Percentiles rank a stretch among this genome's conserved stretches.
Evolutionary conservation across 2,113 vertebrate genomes (phyloP).

Genomic region (Macrotis lagotis): DNA sequence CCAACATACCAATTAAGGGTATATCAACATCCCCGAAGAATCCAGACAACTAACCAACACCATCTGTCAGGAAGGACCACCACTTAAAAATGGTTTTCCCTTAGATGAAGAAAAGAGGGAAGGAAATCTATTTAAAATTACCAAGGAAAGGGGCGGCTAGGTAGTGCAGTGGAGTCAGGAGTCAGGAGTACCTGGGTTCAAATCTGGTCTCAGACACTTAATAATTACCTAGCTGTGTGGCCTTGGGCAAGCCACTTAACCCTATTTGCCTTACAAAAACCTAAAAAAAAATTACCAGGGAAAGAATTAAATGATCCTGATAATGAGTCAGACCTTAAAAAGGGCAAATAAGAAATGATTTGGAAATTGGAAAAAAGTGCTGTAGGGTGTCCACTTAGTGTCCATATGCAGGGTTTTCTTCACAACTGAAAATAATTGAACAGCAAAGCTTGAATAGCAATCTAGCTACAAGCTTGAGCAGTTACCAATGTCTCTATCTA

Average conservation of each 20-base stretch:
- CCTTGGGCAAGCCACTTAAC: no score
- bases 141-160: slow-evolving; percentile 85
- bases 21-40: slow-evolving; percentile 85
- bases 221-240: no score
- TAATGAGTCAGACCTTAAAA: slow-evolving; percentile 81
- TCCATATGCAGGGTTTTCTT: slow-evolving; percentile 46
- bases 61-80: slow-evolving; percentile 81
- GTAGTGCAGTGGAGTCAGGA: no score
- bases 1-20: slow-evolving; percentile 89
- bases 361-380: slow-evolving; percentile 73
- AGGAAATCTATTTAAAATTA: slow-evolving; percentile 82
- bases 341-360: slow-evolving; percentile 66
- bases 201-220: no score
- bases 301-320: slow-evolving; percentile 85
- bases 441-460: slow-evolving; percentile 60
- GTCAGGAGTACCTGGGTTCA: no score
- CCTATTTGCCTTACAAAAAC: no score
- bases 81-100: slow-evolving; percentile 80
- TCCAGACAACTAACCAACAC: slow-evolving; percentile 71
- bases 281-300: slow-evolving; percentile 85
- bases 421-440: slow-evolving; percentile 56
- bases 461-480: not conserved
- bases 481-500: not conserved
- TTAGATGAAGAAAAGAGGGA: slow-evolving; percentile 50
- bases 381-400: slow-evolving; percentile 69